Base-by-base conservation (phyloP, 1,140 invertebrate species). In the Drosophila lacertosa region DNA sequence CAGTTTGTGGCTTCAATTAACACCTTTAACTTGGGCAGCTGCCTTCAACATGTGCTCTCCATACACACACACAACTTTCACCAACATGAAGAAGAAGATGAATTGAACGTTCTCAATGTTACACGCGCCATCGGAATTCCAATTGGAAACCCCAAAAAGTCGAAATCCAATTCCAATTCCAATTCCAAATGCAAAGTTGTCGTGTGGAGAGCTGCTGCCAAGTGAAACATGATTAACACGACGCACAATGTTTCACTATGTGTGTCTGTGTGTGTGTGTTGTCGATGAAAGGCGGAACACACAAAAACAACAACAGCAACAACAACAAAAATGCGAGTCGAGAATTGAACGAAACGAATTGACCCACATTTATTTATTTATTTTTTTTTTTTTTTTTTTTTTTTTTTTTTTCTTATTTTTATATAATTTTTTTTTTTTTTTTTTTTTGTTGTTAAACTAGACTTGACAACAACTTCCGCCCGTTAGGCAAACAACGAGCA, bases 211-310 rank as follows among this genome's bases (percentile, higher is more conserved):
- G n/a, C n/a, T n/a, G 65, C n/a, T 71, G 59, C 51, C 67, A 82
- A 82, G 76, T 83, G 80, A 86, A 83, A 83, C 80, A 83, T 83
- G 80, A 80, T 83, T 86, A 86, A 83, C 80, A 83, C 83, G 74
- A 76, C 77, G 71, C 77, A 83, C 81, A 86, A 83, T n/a, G n/a
- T n/a, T 76, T 83, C 71, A 75, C 62, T 54, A 35, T 50, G 33
- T 10, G 24, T 18, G 37, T 62, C 15, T 26, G 72, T 67, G 55
- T 63, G 60, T 66, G 51, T 66, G 50, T n/a, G 24, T 55, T 54
- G 39, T 55, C 35, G 59, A 64, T 70, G 67, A 70, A 70, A 70
- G 60, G 60, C 62, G 67, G 66, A 69, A 69, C 59, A 63, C 16
- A 54, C 64, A 50, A 16, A 40, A 7, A 15, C 20, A 54, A 47